These are phyloP conservation scores for Lathronympha strigana DNA, from an alignment of 2,888 invertebrate genomes.

Conservation along the genomic window DNA sequence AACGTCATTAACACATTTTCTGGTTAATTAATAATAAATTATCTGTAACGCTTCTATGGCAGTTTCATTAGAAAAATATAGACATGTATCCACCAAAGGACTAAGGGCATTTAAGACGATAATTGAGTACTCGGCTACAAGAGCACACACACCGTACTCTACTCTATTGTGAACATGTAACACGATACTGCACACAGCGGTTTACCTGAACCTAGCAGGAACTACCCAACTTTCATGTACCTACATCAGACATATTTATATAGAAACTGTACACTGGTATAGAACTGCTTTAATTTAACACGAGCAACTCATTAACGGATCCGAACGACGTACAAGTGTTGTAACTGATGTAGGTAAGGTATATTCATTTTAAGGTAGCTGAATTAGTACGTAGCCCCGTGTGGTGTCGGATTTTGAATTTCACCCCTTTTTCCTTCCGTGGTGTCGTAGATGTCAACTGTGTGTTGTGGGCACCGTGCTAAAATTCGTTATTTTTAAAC, in stretches of 20 bases:
- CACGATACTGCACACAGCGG: constrained; percentile 25
- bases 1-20: too few species aligned
- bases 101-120: constrained; percentile 45
- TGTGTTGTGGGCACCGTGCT: too few species aligned
- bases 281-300: not conserved
- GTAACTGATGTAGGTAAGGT: not conserved
- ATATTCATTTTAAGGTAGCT: not conserved
- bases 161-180: constrained; percentile 16
- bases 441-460: too few species aligned
- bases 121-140: constrained; percentile 45
- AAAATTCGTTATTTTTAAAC: too few species aligned
- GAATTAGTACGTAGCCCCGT: too few species aligned
- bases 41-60: too few species aligned
- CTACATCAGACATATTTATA: not conserved
- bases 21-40: too few species aligned
- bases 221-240: not conserved
- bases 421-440: too few species aligned
- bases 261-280: not conserved
- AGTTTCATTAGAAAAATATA: not conserved
- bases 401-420: too few species aligned
- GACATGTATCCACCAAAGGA: constrained; percentile 28
- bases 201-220: constrained; percentile 12
- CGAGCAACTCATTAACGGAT: not conserved
- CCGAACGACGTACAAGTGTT: not conserved
- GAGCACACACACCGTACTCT: constrained; percentile 45